These are phyloP conservation scores for Stramonita haemastoma DNA, from an alignment of 2,888 invertebrate species.

Conservation along the genomic window DNA sequence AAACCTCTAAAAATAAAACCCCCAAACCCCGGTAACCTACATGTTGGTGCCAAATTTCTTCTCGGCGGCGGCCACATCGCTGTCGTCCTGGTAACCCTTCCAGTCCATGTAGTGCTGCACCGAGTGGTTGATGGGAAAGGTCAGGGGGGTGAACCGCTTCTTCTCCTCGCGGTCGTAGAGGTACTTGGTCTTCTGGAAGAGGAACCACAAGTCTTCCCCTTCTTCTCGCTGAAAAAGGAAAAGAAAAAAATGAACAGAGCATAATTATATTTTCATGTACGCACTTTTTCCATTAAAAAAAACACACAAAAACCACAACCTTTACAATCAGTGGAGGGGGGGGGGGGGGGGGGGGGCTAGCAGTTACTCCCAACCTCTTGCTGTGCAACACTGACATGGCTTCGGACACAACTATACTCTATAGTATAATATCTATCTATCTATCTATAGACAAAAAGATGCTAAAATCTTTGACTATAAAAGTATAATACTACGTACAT, in stretches of 20 bases:
- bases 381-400: too few species aligned
- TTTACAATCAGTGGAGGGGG: too few species aligned
- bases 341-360: too few species aligned
- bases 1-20: background rate
- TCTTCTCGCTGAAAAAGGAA: constrained; percentile 51
- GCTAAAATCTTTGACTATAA: background rate
- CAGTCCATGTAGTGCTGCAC: constrained; percentile 81
- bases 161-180: constrained; percentile 88
- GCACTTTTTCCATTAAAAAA: too few species aligned
- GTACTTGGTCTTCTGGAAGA: constrained; percentile 98
- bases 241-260: background rate
- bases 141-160: constrained; percentile 87
- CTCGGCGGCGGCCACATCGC: constrained; percentile 86
- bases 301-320: too few species aligned
- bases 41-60: constrained; percentile 93
- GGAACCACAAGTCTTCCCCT: constrained; percentile 85
- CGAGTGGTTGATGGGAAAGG: constrained; percentile 86
- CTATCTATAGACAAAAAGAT: too few species aligned
- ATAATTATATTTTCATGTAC: background rate
- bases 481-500: constrained; percentile 62
- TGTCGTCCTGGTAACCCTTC: constrained; percentile 92
- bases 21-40: constrained; percentile 79
- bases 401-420: too few species aligned
- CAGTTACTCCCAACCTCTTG: too few species aligned
- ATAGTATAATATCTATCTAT: too few species aligned